Base-by-base conservation (phyloP, 2,113 vertebrate species). In the Caranx ignobilis region DNA sequence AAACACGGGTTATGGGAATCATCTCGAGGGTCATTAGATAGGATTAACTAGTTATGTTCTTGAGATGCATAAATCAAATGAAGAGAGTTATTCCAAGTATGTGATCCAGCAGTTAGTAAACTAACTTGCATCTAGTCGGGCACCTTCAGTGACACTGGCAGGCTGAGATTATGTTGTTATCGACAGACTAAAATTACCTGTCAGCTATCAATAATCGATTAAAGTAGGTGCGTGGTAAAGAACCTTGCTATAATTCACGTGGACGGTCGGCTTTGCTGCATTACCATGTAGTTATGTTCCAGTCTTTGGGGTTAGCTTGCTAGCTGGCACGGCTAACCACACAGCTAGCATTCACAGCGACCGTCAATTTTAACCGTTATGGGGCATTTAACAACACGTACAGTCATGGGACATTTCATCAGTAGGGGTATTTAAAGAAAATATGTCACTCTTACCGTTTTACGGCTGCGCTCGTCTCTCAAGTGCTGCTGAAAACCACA, bases 401-500 rank as follows among this genome's bases (percentile, higher is more conserved):
- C 5, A 41, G 3, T 1, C 11, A 34, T 0, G 1, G 0, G 35
- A 52, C 10, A 8, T 9, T 39, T 2, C 1, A 31, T 39, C 11
- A 35, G 12, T 1, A 1, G 4, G 8, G 15, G 13, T 19, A 65
- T 43, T 16, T 47, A 6, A 13, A 11, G 16, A 11, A 77, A 82
- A 59, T 2, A 31, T 19, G 39, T 8, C 1, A 63, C 3, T 75
- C 88, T 91, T 89, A 92, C 90, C 87, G 77, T 86, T 85, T 71
- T 4, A 64, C 48, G 41, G 55, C 60, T 65, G 68, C 32, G 74
- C 71, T 81, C 54, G 79, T 68, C 66, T 77, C 77, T 50, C n/a
- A 59, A 81, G 68, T 60, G 64, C 71, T 71, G 67, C 56, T 67
- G 86, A 55, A 71, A 88, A 89, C 83, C 83, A 92, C 92, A 88